These are phyloP conservation scores for Apodemus sylvaticus DNA, from an alignment of 2,113 vertebrate genomes.

Conservation along the genomic window DNA sequence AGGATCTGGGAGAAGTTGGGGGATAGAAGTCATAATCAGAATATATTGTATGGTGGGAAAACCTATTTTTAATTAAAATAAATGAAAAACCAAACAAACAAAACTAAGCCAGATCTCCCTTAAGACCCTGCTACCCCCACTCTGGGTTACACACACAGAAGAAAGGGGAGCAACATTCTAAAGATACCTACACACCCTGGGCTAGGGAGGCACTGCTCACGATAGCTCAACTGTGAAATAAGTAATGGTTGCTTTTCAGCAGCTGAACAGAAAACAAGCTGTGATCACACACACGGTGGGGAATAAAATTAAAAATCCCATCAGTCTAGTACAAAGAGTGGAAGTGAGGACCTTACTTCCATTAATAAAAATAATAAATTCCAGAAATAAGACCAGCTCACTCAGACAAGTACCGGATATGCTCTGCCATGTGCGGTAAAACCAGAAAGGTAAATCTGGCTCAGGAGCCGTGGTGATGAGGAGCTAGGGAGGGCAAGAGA, in stretches of 20 bases:
- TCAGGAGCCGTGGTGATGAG: too few relatives aligned
- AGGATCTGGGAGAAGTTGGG: neutral
- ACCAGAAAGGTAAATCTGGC: neutral
- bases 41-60: neutral
- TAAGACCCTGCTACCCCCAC: neutral
- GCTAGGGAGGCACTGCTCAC: neutral
- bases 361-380: neutral
- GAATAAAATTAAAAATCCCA: neutral
- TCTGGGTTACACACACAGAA: neutral
- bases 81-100: neutral
- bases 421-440: neutral
- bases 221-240: too few relatives aligned
- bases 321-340: neutral
- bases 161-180: neutral
- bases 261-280: too few relatives aligned
- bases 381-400: neutral
- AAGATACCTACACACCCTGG: neutral
- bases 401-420: neutral
- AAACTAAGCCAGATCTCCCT: neutral
- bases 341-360: neutral
- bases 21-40: neutral
- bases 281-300: neutral
- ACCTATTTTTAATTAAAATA: neutral
- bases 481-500: neutral
- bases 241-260: too few relatives aligned